phyloP scores from a whole-genome alignment of 2,797 vertebrate genomes.

The Uromys caudimaculatus region DNA sequence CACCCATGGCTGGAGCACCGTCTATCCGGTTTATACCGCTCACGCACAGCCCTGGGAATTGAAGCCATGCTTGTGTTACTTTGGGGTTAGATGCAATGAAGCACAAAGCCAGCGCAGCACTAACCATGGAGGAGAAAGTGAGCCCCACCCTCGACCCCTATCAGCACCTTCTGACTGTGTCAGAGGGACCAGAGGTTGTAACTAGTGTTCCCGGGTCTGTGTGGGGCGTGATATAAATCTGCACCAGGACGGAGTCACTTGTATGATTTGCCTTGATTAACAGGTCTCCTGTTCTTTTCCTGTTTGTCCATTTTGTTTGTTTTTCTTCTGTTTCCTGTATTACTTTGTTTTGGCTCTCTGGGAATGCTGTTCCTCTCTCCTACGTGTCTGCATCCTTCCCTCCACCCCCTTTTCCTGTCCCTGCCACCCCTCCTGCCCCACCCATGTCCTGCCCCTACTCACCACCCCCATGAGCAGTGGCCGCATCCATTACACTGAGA shows the following conservation, averaged over 20 bases:
- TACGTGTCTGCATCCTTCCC: conserved; percentile 78
- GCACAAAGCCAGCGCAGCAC: conserved; percentile 32
- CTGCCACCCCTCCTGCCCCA: conserved; percentile 74
- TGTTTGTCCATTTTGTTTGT: conserved; percentile 89
- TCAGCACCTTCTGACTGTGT: conserved; percentile 49
- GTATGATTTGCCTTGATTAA: conserved; percentile 93
- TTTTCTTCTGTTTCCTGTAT: conserved; percentile 87
- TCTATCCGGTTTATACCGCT: conserved; percentile 90
- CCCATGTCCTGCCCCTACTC: conserved; percentile 65
- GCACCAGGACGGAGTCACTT: conserved; percentile 86
- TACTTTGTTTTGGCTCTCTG: conserved; percentile 85
- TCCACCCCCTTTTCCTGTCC: conserved; percentile 83
- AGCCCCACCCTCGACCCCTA: neutral
- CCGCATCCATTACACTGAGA: conserved; percentile 99
- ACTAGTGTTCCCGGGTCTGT: conserved; percentile 86
- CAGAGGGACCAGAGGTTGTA: conserved; percentile 72
- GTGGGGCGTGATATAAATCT: conserved; percentile 90
- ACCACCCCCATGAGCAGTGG: conserved; percentile 93
- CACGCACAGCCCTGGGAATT: conserved; percentile 88
- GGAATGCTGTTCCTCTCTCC: conserved; percentile 87
- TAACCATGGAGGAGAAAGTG: conserved; percentile 49
- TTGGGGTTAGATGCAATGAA: conserved; percentile 66
- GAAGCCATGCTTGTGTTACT: conserved; percentile 54
- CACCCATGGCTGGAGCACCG: conserved; percentile 85
- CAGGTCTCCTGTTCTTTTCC: conserved; percentile 92